A percentile compares a stretch with the other conserved stretches of the same genome.
Conservation (phyloP, 2,888 invertebrate species). For the Brachynemurus nebulosus region DNA sequence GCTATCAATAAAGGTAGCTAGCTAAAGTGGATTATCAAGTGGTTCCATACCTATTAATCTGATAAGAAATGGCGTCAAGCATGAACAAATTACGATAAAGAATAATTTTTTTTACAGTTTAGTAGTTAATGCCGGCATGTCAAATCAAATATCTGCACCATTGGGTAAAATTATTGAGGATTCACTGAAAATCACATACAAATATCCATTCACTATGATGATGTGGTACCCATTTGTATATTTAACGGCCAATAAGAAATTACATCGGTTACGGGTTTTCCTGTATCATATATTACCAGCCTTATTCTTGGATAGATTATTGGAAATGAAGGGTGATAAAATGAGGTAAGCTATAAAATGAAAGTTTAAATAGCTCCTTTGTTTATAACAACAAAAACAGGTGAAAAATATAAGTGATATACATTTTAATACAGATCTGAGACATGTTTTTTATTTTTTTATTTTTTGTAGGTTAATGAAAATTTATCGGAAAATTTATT, state of each 20-base stretch:
- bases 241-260: neutral
- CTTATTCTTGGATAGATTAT: neutral
- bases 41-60: too few relatives aligned
- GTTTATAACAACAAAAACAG: too few relatives aligned
- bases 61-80: too few relatives aligned
- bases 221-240: neutral
- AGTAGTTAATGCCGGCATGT: neutral
- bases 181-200: neutral
- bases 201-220: neutral
- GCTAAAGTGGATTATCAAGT: too few relatives aligned
- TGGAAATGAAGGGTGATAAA: neutral
- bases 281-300: neutral
- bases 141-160: neutral
- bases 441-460: too few relatives aligned
- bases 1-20: too few relatives aligned
- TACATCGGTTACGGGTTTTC: neutral
- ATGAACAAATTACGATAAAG: neutral
- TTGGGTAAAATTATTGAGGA: neutral
- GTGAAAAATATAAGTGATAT: too few relatives aligned
- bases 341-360: slow-evolving; percentile 1
- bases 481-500: neutral
- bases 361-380: too few relatives aligned
- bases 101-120: neutral
- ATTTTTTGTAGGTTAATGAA: neutral
- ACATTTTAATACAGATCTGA: too few relatives aligned